phyloP scores from a whole-genome alignment of 2,888 invertebrate species.

The Torymus auratus region DNA sequence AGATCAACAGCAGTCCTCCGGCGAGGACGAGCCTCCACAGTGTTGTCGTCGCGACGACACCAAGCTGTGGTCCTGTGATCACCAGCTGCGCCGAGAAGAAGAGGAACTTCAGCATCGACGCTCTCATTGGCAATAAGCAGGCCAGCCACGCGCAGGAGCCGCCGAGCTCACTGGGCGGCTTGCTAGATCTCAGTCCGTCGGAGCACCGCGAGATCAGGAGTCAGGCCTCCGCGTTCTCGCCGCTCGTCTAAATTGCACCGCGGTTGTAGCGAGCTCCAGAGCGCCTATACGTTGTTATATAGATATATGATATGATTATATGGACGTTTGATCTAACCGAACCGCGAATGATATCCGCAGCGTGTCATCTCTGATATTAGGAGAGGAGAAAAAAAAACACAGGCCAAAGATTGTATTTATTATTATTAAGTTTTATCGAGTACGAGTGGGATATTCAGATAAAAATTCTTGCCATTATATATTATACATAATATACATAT shows the following conservation, averaged over 20 bases:
- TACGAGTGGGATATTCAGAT: neutral
- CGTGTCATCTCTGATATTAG: constrained; percentile 26
- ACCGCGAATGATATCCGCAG: neutral
- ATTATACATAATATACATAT: constrained; percentile 27
- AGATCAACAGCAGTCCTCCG: constrained; percentile 70
- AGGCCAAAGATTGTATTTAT: constrained; percentile 53
- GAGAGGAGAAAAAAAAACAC: neutral
- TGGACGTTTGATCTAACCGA: constrained; percentile 13
- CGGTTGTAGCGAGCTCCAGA: too few species aligned
- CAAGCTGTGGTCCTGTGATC: constrained; percentile 57
- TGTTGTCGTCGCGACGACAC: constrained; percentile 70
- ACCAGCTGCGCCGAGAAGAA: constrained; percentile 69
- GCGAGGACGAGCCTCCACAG: constrained; percentile 69
- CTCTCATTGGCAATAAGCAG: constrained; percentile 78
- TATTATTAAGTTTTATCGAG: constrained; percentile 37
- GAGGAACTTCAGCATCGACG: constrained; percentile 79
- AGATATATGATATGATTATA: neutral
- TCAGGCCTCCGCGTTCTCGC: constrained; percentile 84
- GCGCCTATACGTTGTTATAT: too few species aligned
- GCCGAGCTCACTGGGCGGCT: constrained; percentile 67
- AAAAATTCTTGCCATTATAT: constrained; percentile 34
- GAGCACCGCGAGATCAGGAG: constrained; percentile 75
- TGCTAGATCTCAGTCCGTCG: constrained; percentile 74
- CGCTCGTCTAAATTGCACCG: constrained; percentile 76
- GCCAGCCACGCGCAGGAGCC: constrained; percentile 60